Percentiles rank a stretch among this genome's conserved stretches.
phyloP scores from a whole-genome alignment of 2,113 vertebrate species.

The Mobula birostris region DNA sequence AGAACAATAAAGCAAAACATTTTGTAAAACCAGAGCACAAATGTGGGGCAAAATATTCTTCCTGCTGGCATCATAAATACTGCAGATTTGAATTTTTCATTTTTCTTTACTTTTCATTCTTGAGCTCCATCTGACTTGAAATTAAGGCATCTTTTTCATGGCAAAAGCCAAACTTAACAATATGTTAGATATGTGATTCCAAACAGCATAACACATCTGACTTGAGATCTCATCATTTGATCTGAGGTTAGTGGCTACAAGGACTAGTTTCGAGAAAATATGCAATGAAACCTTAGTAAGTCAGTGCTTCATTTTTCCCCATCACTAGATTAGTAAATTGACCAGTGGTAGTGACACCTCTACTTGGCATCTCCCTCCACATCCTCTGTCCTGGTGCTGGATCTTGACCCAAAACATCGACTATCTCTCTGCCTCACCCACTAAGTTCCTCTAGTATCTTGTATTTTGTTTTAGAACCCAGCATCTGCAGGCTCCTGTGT shows the following conservation, averaged over 20 bases:
- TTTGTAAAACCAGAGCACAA: background rate
- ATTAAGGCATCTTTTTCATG: background rate
- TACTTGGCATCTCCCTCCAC: no score
- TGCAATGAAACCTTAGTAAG: background rate
- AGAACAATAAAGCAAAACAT: background rate
- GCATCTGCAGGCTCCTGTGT: no score
- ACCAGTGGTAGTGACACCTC: background rate
- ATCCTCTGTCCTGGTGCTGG: no score
- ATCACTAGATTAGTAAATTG: background rate
- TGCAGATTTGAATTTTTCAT: background rate
- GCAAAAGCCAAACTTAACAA: background rate
- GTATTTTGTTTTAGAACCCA: no score
- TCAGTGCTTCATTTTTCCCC: background rate
- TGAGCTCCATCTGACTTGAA: background rate
- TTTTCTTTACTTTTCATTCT: background rate
- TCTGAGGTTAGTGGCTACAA: background rate
- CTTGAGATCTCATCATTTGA: background rate
- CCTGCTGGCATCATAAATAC: background rate
- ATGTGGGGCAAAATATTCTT: background rate
- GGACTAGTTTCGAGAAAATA: background rate
- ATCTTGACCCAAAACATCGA: no score
- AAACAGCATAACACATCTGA: background rate
- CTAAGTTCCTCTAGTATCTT: no score
- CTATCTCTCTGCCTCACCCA: no score
- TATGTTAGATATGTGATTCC: background rate